Percentiles rank a stretch among this genome's conserved stretches.
These are phyloP conservation scores for Himalopsyche tibetana DNA, from an alignment of 2,888 invertebrate species.

Conservation along the genomic window DNA sequence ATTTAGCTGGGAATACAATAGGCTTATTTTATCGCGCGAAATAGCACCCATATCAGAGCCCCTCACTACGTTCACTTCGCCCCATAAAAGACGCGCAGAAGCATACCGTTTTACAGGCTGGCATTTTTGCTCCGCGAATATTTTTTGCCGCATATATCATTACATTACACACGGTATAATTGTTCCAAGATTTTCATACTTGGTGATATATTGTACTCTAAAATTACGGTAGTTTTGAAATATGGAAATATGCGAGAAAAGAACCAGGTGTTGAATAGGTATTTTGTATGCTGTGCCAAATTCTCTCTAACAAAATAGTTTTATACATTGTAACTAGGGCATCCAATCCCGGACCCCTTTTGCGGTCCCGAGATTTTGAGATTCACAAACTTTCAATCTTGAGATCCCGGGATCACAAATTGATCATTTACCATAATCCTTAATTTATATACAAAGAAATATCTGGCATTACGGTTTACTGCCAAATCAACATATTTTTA, in stretches of 20 bases:
- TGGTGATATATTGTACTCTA: neutral
- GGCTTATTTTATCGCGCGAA: slow-evolving; percentile 61
- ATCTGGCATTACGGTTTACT: no score
- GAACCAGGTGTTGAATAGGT: neutral
- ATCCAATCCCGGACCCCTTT: no score
- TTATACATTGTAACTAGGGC: no score
- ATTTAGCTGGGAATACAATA: slow-evolving; percentile 62
- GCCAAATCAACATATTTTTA: no score
- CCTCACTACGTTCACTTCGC: slow-evolving; percentile 8
- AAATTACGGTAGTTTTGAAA: slow-evolving; percentile 26
- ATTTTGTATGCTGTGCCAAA: neutral
- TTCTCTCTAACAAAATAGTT: neutral
- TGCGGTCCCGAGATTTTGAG: no score
- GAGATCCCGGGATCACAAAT: no score
- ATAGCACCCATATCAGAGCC: slow-evolving; percentile 45
- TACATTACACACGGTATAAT: slow-evolving; percentile 18
- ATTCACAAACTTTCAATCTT: no score
- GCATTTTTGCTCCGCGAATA: neutral
- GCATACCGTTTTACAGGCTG: slow-evolving; percentile 16
- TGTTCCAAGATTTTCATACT: slow-evolving; percentile 26
- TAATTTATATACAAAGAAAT: no score
- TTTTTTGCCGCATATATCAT: neutral
- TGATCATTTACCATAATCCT: no score
- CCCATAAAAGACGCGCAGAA: neutral
- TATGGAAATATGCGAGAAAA: slow-evolving; percentile 16